Base-by-base conservation (phyloP, 2,797 vertebrate species). In the Peromyscus melanophrys region DNA sequence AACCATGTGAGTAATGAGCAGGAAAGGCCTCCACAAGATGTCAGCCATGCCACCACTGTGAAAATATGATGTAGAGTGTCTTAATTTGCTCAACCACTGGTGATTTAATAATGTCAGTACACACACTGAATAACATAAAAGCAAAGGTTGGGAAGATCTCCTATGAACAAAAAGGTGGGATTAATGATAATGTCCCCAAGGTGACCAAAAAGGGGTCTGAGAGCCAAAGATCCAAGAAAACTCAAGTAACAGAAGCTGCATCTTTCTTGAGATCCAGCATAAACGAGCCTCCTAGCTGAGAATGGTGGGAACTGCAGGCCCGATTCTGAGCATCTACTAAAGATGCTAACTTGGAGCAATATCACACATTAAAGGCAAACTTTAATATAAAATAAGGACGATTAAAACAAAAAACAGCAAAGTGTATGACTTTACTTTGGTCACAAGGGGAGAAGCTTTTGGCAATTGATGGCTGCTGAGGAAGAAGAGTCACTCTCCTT, bases 71-170 rank as follows among this genome's bases (percentile, higher is more conserved):
- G 12, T n/a, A 52, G 37, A 9, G 3, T 49, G 12, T 25, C 21
- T 67, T 81, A 12, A 92, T 89, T 34, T 87, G 77, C 77, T 91
- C 59, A 77, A 55, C 94, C 12, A 67, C 14, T 10, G 57, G 17
- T 43, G 55, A 82, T 65, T 89, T 89, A 95, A 80, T 63, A 34
- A 90, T n/a, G 34, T 96, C 4, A 46, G 27, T 65, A 19, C 5
- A 40, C 67, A 69, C 5, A 77, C 52, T 34, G 29, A 92, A 85
- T 76, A 89, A 95, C 83, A 63, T 16, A 12, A 29, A 96, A 87
- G 29, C 61, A 86, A 78, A 92, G 83, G 16, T 34, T 81, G 52
- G 29, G 29, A 71, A 81, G 34, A 11, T 81, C 31, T 88, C 13
- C 37, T 40, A 25, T 65, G 19, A 40, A 31, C 13, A 77, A 34